Conservation (phyloP, 2,888 invertebrate genomes). For the Laspeyria flexula region DNA sequence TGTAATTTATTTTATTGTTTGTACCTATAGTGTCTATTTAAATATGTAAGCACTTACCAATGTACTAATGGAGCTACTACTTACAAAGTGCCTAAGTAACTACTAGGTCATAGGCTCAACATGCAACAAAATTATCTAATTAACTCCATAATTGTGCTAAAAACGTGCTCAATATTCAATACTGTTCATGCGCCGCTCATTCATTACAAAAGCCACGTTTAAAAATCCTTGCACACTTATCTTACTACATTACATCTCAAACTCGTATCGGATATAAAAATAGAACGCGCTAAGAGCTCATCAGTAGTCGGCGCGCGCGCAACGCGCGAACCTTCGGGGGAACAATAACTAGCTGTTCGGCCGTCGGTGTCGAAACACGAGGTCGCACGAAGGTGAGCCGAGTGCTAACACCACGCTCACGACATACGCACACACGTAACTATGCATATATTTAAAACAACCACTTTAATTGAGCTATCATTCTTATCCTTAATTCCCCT, state of each 20-base stretch:
- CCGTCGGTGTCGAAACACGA: slow-evolving; percentile 79
- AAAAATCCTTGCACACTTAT: slow-evolving; percentile 21
- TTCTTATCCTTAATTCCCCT: not conserved
- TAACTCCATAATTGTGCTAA: not conserved
- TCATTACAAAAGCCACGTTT: slow-evolving; percentile 17
- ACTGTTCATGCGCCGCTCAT: slow-evolving; percentile 5
- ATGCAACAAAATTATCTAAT: not conserved
- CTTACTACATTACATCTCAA: slow-evolving; percentile 38
- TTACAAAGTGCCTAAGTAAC: no score
- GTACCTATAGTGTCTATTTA: no score
- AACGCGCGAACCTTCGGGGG: slow-evolving; percentile 73
- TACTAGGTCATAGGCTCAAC: no score
- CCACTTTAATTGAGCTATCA: slow-evolving; percentile 28
- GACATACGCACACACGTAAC: slow-evolving; percentile 55
- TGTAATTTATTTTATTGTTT: no score
- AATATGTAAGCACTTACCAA: no score
- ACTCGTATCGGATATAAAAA: slow-evolving; percentile 62
- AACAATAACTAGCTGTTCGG: slow-evolving; percentile 78
- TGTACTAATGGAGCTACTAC: no score
- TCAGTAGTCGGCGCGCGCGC: slow-evolving; percentile 81
- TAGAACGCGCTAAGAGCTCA: slow-evolving; percentile 68
- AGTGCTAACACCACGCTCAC: slow-evolving; percentile 77
- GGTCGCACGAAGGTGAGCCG: slow-evolving; percentile 83
- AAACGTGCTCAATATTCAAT: not conserved
- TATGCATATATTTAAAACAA: slow-evolving; percentile 53